Percentiles rank a stretch among this genome's conserved stretches.
Conservation (phyloP, 2,888 invertebrate species). For the Antheraea assamensis region DNA sequence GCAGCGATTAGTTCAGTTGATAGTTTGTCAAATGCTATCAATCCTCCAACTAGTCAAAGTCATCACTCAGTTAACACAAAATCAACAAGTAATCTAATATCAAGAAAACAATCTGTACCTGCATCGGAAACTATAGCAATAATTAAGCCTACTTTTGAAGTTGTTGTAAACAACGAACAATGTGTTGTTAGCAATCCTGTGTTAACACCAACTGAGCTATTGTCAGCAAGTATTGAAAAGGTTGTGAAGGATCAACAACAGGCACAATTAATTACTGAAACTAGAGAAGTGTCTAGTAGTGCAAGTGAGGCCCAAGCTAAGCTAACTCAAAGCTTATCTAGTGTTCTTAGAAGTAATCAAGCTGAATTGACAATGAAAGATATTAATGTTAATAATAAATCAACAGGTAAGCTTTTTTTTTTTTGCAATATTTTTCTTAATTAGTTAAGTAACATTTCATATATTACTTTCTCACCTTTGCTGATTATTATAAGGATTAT, state of each 20-base stretch:
- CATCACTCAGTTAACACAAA: conserved; percentile 54
- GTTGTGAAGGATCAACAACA: conserved; percentile 59
- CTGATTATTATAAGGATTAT: too few species aligned
- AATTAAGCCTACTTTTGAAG: conserved; percentile 46
- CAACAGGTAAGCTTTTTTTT: conserved; percentile 58
- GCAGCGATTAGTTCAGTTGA: conserved; percentile 74
- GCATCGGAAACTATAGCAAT: conserved; percentile 44
- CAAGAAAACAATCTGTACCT: conserved; percentile 42
- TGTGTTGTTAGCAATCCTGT: conserved; percentile 45
- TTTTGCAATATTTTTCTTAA: conserved; percentile 8
- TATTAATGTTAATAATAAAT: conserved; percentile 70
- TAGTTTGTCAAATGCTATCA: conserved; percentile 66
- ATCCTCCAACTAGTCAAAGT: conserved; percentile 70
- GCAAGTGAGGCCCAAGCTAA: conserved; percentile 75
- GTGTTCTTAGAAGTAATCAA: conserved; percentile 61
- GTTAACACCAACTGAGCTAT: conserved; percentile 67
- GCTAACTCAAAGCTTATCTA: conserved; percentile 72
- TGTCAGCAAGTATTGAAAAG: conserved; percentile 74
- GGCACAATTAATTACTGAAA: conserved; percentile 43
- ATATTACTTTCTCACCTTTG: conserved; percentile 1
- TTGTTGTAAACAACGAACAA: conserved; percentile 46
- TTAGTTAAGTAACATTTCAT: neutral
- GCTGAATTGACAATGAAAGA: conserved; percentile 75
- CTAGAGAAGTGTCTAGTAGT: conserved; percentile 60
- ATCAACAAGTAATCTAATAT: conserved; percentile 41